phyloP scores from a whole-genome alignment of 2,113 vertebrate species.

The zebrafish (Danio rerio) region GRCz12tu NC_133195.1:3858001-3858500 shows the following conservation, averaged over 20 bases:
- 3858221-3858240: constrained; percentile 42
- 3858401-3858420: neutral
- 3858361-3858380: neutral
- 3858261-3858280: constrained; percentile 51
- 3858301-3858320: neutral
- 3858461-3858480: neutral
- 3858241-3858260: constrained; percentile 60
- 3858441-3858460: neutral
- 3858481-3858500: neutral
- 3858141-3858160: constrained; percentile 54
- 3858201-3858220: constrained; percentile 10
- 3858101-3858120: constrained; percentile 25
- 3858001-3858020: constrained; percentile 12
- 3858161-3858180: constrained; percentile 48
- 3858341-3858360: neutral
- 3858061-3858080: constrained; percentile 48
- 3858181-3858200: constrained; percentile 48
- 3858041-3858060: constrained; percentile 19
- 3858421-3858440: neutral
- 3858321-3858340: neutral
- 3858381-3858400: neutral
- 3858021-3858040: neutral
- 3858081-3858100: constrained; percentile 36
- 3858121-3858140: constrained; percentile 12
- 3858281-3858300: constrained; percentile 1